phyloP scores from a whole-genome alignment of 2,888 invertebrate genomes.

The Microplitis deprimator region DNA sequence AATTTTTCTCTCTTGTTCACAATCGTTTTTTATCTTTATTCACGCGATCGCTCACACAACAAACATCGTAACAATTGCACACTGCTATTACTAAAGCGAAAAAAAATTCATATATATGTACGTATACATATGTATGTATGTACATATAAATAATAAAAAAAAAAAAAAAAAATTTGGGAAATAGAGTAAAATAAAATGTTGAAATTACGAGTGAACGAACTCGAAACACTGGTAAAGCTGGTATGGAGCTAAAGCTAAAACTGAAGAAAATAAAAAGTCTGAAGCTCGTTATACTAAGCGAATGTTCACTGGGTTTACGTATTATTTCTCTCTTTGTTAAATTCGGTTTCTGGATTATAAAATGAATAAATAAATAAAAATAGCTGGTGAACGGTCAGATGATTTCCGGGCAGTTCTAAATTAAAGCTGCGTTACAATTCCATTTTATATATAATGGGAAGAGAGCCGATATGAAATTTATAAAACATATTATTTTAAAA shows the following conservation, averaged over 20 bases:
- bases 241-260: not conserved
- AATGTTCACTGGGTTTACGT: not conserved
- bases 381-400: conserved; percentile 39
- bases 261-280: conserved; percentile 31
- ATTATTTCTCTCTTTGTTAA: not conserved
- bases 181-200: conserved; percentile 25
- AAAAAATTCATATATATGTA: not conserved
- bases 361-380: not conserved
- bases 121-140: not conserved
- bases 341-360: conserved; percentile 3
- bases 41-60: conserved; percentile 37
- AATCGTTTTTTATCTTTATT: conserved; percentile 18
- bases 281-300: not conserved
- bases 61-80: conserved; percentile 32
- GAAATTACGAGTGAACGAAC: conserved; percentile 21
- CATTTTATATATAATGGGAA: too few species aligned
- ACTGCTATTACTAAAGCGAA: conserved; percentile 16
- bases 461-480: too few species aligned
- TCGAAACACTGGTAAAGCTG: not conserved
- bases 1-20: conserved; percentile 15
- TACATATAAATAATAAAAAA: conserved; percentile 18
- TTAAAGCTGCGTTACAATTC: not conserved
- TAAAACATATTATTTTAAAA: too few species aligned
- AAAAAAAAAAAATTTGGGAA: conserved; percentile 21
- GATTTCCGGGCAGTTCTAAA: conserved; percentile 29